Evolutionary conservation across 1,140 invertebrate species (phyloP), one percentile per base, ranked within the genome.

Genomic region (Atta cephalotes): DNA sequence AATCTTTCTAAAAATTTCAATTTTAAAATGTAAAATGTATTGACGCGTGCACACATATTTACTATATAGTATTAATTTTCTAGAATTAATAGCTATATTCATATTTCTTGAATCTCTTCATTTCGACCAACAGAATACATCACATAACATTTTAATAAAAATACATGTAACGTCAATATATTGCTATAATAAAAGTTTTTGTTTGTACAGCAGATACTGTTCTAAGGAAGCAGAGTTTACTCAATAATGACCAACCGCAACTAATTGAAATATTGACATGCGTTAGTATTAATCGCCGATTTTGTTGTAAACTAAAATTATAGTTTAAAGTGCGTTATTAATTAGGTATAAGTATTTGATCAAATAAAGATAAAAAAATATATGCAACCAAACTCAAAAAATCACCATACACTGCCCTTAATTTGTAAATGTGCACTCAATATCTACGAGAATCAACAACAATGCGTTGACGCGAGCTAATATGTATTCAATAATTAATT

Each of bases 401-500:
- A 51, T 1, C 14, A 4, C 12, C 3, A 18, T n/a, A 60, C 5
- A 0, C 14, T 39, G 3, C 5, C 6, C 2, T 51, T 85, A 84
- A 89, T 85, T 28, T 45, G 18, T 18, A 70, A 76, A 79, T 12
- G 21, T 88, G 53, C n/a, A 85, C 25, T 72, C 77, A 28, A 78
- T 58, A 82, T 66, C 58, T 21, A 18, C 14, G 65, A 66, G 21
- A 86, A 90, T 90, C 60, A 86, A 90, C 81, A 53, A 35, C 28
- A 31, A 25, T 51, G 28, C 25, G 51, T 76, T 45, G 82, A 45
- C 58, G 14, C 14, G 14, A n/a, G 39, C 65, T 81, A 77, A 77
- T 88, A 66, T 71, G 76, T 82, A 76, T 86, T 86, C 71, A 25
- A 78, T 88, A 88, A 88, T 84, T 86, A 86, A 90, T 66, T 35